These are phyloP conservation scores for Pterophyllum scalare DNA, from an alignment of 2,113 vertebrate species.

Conservation along the genomic window DNA sequence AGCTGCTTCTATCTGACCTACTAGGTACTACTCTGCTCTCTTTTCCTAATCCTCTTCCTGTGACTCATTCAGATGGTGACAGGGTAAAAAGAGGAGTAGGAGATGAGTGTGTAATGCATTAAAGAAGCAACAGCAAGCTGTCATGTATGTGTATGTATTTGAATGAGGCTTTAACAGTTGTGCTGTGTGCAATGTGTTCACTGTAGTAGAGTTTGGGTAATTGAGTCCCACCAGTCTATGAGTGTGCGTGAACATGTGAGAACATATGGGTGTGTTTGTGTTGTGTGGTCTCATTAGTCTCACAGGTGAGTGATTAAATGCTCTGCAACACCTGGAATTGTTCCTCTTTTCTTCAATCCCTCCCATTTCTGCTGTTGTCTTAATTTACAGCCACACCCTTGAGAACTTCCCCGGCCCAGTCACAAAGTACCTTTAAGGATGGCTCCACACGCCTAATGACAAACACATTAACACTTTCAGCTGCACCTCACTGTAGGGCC, in stretches of 20 bases:
- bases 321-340: conserved; percentile 70
- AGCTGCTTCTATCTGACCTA: conserved; percentile 53
- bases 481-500: background rate
- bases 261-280: background rate
- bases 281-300: conserved; percentile 58
- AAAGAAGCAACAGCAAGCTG: conserved; percentile 31
- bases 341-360: conserved; percentile 31
- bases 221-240: conserved; percentile 69
- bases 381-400: conserved; percentile 48
- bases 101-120: conserved; percentile 36
- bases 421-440: conserved; percentile 26
- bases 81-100: background rate
- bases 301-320: conserved; percentile 73
- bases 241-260: background rate
- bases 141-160: conserved; percentile 40
- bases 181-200: conserved; percentile 32
- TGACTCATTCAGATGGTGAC: conserved; percentile 21
- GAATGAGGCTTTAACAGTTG: conserved; percentile 41
- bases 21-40: conserved; percentile 21
- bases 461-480: conserved; percentile 10
- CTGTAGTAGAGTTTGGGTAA: conserved; percentile 58
- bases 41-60: conserved; percentile 11
- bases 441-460: background rate
- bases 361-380: conserved; percentile 47
- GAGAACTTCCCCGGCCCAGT: conserved; percentile 33